Conservation (phyloP, 2,888 invertebrate genomes). For the Eucera pruinosa region DNA sequence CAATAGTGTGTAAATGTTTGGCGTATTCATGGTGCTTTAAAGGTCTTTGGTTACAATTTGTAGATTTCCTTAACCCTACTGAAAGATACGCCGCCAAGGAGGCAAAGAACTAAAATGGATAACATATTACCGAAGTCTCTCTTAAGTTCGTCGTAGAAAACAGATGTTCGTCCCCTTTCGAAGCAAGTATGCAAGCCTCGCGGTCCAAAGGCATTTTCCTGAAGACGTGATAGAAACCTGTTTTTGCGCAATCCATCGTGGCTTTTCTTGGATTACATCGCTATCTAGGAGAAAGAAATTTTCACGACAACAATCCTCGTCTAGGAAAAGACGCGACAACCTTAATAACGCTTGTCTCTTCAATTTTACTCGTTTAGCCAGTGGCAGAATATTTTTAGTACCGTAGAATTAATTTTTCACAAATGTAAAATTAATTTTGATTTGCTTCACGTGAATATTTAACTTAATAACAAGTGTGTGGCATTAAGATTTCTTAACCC, state of each 20-base stretch:
- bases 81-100: too few species aligned
- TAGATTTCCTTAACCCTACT: too few species aligned
- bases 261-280: conserved; percentile 34
- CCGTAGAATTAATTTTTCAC: too few species aligned
- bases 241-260: conserved; percentile 22
- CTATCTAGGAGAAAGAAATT: conserved; percentile 4
- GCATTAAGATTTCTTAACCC: too few species aligned
- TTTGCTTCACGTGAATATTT: too few species aligned
- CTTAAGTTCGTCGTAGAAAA: conserved; percentile 47
- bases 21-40: too few species aligned
- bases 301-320: neutral
- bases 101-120: too few species aligned
- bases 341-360: neutral
- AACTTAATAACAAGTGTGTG: too few species aligned
- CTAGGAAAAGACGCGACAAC: neutral
- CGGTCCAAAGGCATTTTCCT: conserved; percentile 50
- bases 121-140: neutral
- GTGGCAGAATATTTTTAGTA: too few species aligned
- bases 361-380: neutral
- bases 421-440: too few species aligned
- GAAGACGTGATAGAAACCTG: conserved; percentile 7
- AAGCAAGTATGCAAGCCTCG: conserved; percentile 17
- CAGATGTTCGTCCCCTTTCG: conserved; percentile 29
- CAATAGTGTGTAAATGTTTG: too few species aligned
- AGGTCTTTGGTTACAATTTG: too few species aligned